Conservation (phyloP, 2,888 invertebrate species). For the Idaea straminata region DNA sequence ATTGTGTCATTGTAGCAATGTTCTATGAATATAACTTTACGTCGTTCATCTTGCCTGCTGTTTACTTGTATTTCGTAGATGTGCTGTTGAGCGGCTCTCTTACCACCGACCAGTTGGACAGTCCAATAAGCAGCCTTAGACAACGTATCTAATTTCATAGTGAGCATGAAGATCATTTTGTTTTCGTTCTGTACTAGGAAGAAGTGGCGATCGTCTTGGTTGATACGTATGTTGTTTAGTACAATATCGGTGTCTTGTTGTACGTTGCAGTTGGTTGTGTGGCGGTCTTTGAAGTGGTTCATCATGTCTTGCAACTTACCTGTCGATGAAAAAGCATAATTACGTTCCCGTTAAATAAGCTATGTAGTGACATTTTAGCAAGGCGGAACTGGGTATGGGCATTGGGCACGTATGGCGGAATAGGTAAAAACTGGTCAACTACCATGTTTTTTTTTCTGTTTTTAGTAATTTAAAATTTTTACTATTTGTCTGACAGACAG, state of each 20-base stretch:
- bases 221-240: conserved; percentile 40
- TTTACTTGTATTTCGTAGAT: conserved; percentile 62
- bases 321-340: conserved; percentile 24
- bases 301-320: conserved; percentile 58
- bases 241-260: conserved; percentile 53
- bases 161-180: conserved; percentile 59
- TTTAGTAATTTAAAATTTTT: too few species aligned
- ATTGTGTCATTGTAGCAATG: conserved; percentile 63
- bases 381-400: too few species aligned
- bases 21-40: conserved; percentile 58
- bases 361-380: not conserved
- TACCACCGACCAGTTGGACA: conserved; percentile 63
- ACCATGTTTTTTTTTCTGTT: too few species aligned
- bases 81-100: conserved; percentile 54
- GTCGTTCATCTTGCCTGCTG: conserved; percentile 54
- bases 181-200: conserved; percentile 48
- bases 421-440: too few species aligned
- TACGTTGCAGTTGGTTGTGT: conserved; percentile 48
- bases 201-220: conserved; percentile 55
- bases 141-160: conserved; percentile 59
- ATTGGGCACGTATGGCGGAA: too few species aligned
- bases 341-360: not conserved
- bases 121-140: conserved; percentile 65
- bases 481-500: too few species aligned
- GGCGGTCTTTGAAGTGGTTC: conserved; percentile 65